Base-by-base conservation (phyloP, 2,888 invertebrate genomes). In the Embidobia sp. region DNA sequence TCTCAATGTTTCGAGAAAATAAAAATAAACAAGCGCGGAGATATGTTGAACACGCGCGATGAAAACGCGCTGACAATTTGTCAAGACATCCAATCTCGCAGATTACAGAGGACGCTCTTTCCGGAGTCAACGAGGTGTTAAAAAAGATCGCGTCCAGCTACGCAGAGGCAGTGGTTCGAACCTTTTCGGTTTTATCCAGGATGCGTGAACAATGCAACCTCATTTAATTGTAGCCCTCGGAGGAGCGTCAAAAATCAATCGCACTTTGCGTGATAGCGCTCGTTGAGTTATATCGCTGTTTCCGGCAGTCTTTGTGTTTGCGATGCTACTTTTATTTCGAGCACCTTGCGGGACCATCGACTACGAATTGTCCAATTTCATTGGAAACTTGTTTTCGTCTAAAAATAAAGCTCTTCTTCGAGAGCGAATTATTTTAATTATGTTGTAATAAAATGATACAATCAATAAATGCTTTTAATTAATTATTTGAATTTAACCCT, bases 181-280 rank as follows among this genome's bases (percentile, higher is more conserved):
- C n/a, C 37, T 37, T 53, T 37, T 22, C 26, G 26, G 37, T 37
- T 37, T 53, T 53, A 37, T 49, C 13, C 51, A 51, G 51, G 13
- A 37, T 27, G 19, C 31, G 42, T 42, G 37, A 40, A 57, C 42
- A 57, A 42, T 57, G 42, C 19, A 57, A 57, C 10, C 42, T 42
- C 40, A 55, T 40, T 55, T 40, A 55, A 59, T 59, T 59, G 29
- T 44, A 59, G 44, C 8, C 16, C 29, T 13, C 4, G 29, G 11
- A 59, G 15, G 19, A 59, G 29, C 53, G 35, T 37, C 37, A 40
- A 53, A 59, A 59, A 44, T 44, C 57, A 59, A 44, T 42, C 44
- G 33, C 31, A 44, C 22, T 44, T 59, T 44, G 44, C 57, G 33
- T 59, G 57, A 44, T 44, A 42, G 33, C 42, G 13, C 10, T 42